Percentiles rank a stretch among this genome's conserved stretches.
These are phyloP conservation scores for Schlechtendalia chinensis DNA, from an alignment of 1,140 invertebrate genomes.

Conservation along the genomic window DNA sequence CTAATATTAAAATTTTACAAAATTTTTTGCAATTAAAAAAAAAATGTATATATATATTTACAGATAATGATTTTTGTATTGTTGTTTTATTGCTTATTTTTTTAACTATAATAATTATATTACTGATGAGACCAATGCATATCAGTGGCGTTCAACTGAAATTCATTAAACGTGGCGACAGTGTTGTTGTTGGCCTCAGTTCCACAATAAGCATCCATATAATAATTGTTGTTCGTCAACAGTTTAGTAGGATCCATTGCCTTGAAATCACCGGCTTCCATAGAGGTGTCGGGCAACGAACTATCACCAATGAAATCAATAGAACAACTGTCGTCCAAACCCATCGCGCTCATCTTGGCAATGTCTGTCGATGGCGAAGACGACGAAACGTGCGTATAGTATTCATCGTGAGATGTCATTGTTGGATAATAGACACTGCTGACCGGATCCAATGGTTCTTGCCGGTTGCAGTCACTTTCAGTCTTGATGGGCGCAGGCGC, in stretches of 20 bases:
- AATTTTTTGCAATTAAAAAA: background rate
- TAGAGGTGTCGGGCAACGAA: background rate
- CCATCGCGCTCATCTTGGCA: background rate
- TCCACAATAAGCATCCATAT: background rate
- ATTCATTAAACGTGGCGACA: background rate
- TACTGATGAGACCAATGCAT: constrained; percentile 17
- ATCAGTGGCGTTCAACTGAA: background rate
- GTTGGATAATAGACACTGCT: background rate
- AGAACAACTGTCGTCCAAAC: background rate
- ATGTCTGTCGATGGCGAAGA: background rate
- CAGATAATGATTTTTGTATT: too few relatives aligned
- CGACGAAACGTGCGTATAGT: background rate
- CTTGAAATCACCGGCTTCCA: background rate
- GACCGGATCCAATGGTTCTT: background rate
- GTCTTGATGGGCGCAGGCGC: background rate
- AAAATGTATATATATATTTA: background rate
- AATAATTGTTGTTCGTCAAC: constrained; percentile 35
- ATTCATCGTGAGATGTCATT: background rate
- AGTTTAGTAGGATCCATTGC: constrained; percentile 3
- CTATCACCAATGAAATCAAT: constrained; percentile 11
- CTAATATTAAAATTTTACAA: background rate
- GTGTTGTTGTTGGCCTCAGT: background rate
- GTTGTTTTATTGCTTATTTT: background rate
- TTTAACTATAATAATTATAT: background rate
- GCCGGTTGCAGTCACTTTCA: background rate